phyloP scores from a whole-genome alignment of 2,113 vertebrate genomes.

The Nothobranchius furzeri region DNA sequence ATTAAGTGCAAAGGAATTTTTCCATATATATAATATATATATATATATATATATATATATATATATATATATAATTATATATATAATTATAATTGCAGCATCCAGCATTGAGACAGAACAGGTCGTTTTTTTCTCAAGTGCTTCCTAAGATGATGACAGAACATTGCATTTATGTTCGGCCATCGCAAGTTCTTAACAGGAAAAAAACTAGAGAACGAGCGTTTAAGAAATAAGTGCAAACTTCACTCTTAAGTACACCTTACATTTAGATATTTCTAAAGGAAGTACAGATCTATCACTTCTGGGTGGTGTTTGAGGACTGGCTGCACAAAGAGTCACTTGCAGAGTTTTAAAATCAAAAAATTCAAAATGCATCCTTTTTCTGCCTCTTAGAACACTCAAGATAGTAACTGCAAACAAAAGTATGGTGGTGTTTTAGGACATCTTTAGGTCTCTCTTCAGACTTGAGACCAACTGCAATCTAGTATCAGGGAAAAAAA shows the following conservation, averaged over 20 bases:
- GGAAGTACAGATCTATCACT: conserved; percentile 34
- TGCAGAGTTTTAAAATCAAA: conserved; percentile 29
- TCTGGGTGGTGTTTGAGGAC: conserved; percentile 12
- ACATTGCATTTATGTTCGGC: conserved; percentile 27
- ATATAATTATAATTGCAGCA: conserved; percentile 83
- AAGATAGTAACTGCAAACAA: conserved; percentile 31
- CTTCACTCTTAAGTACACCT: conserved; percentile 76
- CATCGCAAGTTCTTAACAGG: conserved; percentile 36
- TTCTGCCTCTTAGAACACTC: conserved; percentile 14
- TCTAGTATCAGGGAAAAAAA: no score
- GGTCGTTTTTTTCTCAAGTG: conserved; percentile 60
- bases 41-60: no score
- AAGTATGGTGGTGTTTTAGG: neutral
- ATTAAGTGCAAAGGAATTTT: conserved; percentile 89
- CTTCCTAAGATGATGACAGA: conserved; percentile 72
- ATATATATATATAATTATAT: neutral
- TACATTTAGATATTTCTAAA: conserved; percentile 56
- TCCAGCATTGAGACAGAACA: conserved; percentile 83
- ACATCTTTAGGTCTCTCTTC: no score
- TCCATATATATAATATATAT: conserved; percentile 24
- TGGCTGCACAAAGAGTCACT: conserved; percentile 28
- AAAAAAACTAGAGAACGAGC: conserved; percentile 11
- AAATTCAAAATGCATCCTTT: conserved; percentile 18
- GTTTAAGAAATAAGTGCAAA: conserved; percentile 83
- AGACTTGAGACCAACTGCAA: no score